Conservation (phyloP, 53 echinoderm and acorn worm genomes). For the Arbacia lixula region DNA sequence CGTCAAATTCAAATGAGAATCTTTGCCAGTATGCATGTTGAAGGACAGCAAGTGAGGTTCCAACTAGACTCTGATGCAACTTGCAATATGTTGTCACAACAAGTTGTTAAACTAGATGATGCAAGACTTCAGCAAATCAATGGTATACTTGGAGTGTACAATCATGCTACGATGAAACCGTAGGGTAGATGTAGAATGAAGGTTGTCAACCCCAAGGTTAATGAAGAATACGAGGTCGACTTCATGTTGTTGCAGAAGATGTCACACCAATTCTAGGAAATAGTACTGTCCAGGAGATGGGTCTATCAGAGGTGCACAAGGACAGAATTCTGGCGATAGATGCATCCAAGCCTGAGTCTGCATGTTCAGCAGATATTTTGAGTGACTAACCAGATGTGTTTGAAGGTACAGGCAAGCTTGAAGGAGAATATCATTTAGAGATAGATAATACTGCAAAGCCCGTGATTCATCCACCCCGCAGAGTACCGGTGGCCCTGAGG, state of each 20-base stretch:
- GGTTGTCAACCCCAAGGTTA: slow-evolving; percentile 57
- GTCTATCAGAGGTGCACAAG: slow-evolving; percentile 47
- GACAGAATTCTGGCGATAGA: slow-evolving; percentile 42
- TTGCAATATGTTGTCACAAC: slow-evolving; percentile 59
- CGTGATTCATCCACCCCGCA: slow-evolving; percentile 66
- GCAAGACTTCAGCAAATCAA: slow-evolving; percentile 21
- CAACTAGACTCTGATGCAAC: slow-evolving; percentile 69
- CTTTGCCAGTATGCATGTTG: slow-evolving; percentile 40
- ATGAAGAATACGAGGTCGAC: slow-evolving; percentile 52
- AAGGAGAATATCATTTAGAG: slow-evolving; percentile 53
- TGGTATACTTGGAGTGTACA: slow-evolving; percentile 48
- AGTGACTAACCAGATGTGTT: slow-evolving; percentile 57
- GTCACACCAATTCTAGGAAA: slow-evolving; percentile 36
- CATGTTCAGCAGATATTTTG: slow-evolving; percentile 18
- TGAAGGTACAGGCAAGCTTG: slow-evolving; percentile 48
- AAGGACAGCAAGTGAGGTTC: slow-evolving; percentile 51
- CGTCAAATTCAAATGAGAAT: too few relatives aligned
- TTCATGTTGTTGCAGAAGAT: slow-evolving; percentile 9
- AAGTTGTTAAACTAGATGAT: slow-evolving; percentile 30
- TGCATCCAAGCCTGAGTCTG: background rate
- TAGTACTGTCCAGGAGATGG: slow-evolving; percentile 59
- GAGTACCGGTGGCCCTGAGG: slow-evolving; percentile 55
- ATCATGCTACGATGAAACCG: slow-evolving; percentile 54
- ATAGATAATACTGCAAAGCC: slow-evolving; percentile 54
- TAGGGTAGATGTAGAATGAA: slow-evolving; percentile 56